Evolutionary conservation across 2,797 vertebrate species (phyloP).

Genomic region (Tiaroga cobitis): DNA sequence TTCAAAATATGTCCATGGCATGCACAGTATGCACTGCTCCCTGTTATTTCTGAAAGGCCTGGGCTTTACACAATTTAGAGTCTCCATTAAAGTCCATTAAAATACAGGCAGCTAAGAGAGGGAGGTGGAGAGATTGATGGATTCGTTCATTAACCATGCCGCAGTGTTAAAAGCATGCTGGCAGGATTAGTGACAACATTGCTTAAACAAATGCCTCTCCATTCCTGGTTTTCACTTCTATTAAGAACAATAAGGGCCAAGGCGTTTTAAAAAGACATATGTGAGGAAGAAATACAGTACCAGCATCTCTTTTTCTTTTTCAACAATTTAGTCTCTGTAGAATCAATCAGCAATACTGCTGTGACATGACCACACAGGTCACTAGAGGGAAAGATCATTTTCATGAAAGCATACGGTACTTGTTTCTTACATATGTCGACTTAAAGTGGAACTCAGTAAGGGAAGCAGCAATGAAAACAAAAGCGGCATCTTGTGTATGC

Average conservation of each 20-base stretch:
- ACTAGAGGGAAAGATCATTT: conserved; percentile 15
- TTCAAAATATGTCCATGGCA: conserved; percentile 25
- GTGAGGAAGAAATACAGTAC: background rate
- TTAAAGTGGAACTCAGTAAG: conserved; percentile 20
- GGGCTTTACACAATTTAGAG: conserved; percentile 36
- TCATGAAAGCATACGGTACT: conserved; percentile 6
- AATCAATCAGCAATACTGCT: conserved; percentile 2
- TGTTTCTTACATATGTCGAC: conserved; percentile 17
- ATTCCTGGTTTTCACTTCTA: conserved; percentile 35
- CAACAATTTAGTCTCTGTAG: background rate
- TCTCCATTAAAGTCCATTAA: conserved; percentile 57
- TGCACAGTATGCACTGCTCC: conserved; percentile 41
- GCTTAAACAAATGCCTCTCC: conserved; percentile 53
- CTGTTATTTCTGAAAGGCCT: conserved; percentile 44
- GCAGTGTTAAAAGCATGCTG: conserved; percentile 56
- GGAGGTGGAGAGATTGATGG: conserved; percentile 52
- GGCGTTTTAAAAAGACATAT: conserved; percentile 6
- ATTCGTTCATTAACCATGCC: conserved; percentile 59
- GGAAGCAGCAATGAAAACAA: conserved; percentile 32
- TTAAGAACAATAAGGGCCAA: conserved; percentile 27
- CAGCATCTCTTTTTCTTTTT: conserved; percentile 32
- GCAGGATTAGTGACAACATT: conserved; percentile 58
- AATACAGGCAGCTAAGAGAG: conserved; percentile 44
- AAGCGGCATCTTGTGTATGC: conserved; percentile 52
- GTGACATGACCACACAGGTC: conserved; percentile 21